These are phyloP conservation scores for Lysandra bellargus DNA, from an alignment of 2,888 invertebrate species.

Conservation along the genomic window DNA sequence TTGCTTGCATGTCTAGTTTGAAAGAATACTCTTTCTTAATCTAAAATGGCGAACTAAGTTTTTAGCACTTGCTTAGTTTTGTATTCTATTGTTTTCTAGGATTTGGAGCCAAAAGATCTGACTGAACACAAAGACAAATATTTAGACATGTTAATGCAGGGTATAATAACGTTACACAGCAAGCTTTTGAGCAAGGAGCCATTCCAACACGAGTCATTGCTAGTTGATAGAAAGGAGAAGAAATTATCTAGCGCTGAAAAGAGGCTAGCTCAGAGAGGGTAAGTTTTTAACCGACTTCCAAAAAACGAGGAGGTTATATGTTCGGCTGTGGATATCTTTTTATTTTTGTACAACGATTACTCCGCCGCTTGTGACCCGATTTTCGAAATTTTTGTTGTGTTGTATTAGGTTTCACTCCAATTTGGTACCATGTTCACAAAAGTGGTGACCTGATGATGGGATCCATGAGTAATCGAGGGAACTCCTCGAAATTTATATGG, in stretches of 20 bases:
- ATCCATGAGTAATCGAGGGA: too few relatives aligned
- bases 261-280: slow-evolving; percentile 91
- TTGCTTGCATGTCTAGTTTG: too few relatives aligned
- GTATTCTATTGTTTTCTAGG: slow-evolving; percentile 57
- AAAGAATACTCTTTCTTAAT: neutral
- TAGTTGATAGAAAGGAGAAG: slow-evolving; percentile 96
- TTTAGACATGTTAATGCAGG: slow-evolving; percentile 90
- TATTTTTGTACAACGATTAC: too few relatives aligned
- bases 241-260: slow-evolving; percentile 96
- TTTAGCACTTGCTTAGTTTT: neutral
- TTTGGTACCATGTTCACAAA: too few relatives aligned
- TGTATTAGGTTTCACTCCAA: too few relatives aligned
- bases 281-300: too few relatives aligned
- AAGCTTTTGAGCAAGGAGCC: slow-evolving; percentile 89
- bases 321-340: too few relatives aligned
- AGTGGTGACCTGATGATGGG: too few relatives aligned
- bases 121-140: slow-evolving; percentile 86
- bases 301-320: too few relatives aligned
- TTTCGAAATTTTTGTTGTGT: too few relatives aligned
- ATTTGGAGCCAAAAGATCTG: slow-evolving; percentile 88
- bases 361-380: too few relatives aligned
- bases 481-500: too few relatives aligned
- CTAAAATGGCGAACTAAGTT: neutral
- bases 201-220: slow-evolving; percentile 96
- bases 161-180: slow-evolving; percentile 83